Percentiles rank a stretch among this genome's conserved stretches.
These are phyloP conservation scores for Antitype chi DNA, from an alignment of 2,888 invertebrate species.

Conservation along the genomic window DNA sequence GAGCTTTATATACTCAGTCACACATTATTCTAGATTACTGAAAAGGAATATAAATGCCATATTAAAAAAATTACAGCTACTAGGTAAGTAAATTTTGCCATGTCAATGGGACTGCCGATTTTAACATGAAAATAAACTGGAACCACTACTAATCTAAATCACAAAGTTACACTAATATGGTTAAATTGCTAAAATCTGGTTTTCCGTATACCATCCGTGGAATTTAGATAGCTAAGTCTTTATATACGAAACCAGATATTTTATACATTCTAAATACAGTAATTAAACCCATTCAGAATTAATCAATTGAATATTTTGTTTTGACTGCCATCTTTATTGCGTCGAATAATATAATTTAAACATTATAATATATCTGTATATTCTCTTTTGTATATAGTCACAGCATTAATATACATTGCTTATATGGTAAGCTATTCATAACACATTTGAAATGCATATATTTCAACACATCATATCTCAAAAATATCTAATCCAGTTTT, in stretches of 20 bases:
- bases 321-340: constrained; percentile 39
- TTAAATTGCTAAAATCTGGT: neutral
- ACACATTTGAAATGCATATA: constrained; percentile 59
- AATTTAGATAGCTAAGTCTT: neutral
- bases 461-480: constrained; percentile 64
- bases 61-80: neutral
- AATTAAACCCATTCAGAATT: constrained; percentile 24
- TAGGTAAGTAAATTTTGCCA: no score
- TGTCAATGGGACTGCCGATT: neutral
- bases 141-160: neutral
- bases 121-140: neutral
- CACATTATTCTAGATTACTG: neutral
- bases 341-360: constrained; percentile 33
- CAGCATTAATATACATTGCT: constrained; percentile 40
- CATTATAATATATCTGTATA: constrained; percentile 29
- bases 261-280: constrained; percentile 21
- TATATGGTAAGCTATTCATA: constrained; percentile 47
- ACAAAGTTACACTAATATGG: neutral
- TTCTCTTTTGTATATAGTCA: constrained; percentile 21
- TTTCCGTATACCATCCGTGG: neutral
- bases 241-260: constrained; percentile 17
- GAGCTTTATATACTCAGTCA: neutral
- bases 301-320: constrained; percentile 44
- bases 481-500: constrained; percentile 49
- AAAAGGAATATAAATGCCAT: neutral